Percentiles rank a stretch among this genome's conserved stretches.
Conservation (phyloP, 2,797 vertebrate genomes). For the Phalloptychus januarius region DNA sequence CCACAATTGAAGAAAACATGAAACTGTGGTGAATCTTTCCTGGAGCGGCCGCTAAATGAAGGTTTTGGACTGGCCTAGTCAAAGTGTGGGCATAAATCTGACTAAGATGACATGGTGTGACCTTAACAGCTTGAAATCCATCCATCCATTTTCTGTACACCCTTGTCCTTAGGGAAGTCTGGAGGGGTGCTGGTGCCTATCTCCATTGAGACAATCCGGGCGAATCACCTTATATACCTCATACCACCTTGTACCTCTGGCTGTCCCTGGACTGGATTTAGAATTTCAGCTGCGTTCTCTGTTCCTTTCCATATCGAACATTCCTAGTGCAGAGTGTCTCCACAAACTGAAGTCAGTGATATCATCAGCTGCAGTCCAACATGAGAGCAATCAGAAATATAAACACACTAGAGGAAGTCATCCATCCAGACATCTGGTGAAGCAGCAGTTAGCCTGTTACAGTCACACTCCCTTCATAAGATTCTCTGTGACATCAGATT, state of each 20-base stretch:
- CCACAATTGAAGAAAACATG: neutral
- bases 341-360: neutral
- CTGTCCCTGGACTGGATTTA: neutral
- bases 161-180: too few species aligned
- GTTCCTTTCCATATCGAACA: neutral
- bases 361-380: neutral
- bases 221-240: neutral
- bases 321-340: neutral
- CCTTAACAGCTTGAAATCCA: too few species aligned
- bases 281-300: neutral
- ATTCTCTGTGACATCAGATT: neutral
- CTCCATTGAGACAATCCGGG: too few species aligned
- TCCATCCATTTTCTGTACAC: too few species aligned
- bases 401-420: constrained; percentile 24
- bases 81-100: too few species aligned
- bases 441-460: constrained; percentile 4
- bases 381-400: constrained; percentile 8
- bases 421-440: constrained; percentile 8
- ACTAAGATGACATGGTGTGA: too few species aligned
- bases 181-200: too few species aligned
- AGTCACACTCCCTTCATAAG: neutral
- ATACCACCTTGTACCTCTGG: too few species aligned
- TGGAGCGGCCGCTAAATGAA: too few species aligned
- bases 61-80: too few species aligned
- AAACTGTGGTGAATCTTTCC: too few species aligned